phyloP scores from a whole-genome alignment of 2,113 vertebrate species.

The Glaucomys volans region DNA sequence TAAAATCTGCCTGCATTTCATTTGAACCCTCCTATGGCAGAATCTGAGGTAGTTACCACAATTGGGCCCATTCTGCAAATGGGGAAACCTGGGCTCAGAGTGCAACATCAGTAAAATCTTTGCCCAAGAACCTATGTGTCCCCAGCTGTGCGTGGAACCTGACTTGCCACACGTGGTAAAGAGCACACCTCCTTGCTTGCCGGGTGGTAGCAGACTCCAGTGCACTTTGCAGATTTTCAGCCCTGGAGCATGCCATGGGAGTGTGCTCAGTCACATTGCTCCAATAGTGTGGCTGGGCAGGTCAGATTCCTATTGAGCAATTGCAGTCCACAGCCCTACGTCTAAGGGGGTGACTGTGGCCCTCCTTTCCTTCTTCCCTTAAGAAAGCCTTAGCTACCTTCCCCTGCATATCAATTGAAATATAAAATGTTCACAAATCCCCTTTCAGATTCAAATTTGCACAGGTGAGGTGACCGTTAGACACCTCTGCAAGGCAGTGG shows the following conservation, averaged over 20 bases:
- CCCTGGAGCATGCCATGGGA: neutral
- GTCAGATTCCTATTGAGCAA: neutral
- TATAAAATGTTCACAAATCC: neutral
- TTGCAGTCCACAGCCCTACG: neutral
- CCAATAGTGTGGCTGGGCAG: rapidly evolving
- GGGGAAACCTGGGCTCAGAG: neutral
- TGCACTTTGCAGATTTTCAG: neutral
- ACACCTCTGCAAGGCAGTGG: neutral
- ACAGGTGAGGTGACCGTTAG: neutral
- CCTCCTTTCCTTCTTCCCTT: neutral
- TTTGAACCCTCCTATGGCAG: neutral
- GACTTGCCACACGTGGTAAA: neutral
- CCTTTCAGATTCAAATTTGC: neutral
- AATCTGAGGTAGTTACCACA: neutral
- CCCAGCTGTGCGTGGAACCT: neutral
- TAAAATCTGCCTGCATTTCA: neutral
- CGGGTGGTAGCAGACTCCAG: neutral
- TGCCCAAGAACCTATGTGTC: too few species aligned
- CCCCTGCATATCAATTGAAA: neutral
- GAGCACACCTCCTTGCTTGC: neutral
- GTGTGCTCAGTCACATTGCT: rapidly evolving
- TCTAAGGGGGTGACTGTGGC: neutral
- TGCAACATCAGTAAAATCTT: neutral
- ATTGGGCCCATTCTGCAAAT: neutral
- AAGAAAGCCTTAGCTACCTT: neutral